A percentile compares a stretch with the other conserved stretches of the same genome.
Conservation (phyloP, 2,888 invertebrate species). For the Lathronympha strigana region DNA sequence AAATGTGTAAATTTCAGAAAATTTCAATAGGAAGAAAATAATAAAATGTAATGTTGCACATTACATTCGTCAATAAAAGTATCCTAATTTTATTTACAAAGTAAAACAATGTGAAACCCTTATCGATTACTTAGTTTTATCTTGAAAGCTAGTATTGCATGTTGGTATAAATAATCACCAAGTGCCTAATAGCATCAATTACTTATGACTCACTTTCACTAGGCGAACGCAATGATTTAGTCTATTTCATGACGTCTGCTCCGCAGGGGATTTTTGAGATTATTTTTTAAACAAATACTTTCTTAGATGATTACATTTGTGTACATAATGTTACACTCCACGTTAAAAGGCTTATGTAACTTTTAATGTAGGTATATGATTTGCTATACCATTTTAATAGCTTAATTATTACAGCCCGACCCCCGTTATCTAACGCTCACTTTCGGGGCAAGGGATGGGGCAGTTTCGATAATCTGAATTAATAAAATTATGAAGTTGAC, state of each 20-base stretch:
- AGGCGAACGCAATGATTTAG: conserved; percentile 64
- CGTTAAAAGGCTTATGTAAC: conserved; percentile 30
- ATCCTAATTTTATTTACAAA: background rate
- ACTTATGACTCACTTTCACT: conserved; percentile 75
- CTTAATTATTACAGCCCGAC: too few species aligned
- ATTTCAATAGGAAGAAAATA: too few species aligned
- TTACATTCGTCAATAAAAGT: background rate
- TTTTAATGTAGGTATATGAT: conserved; percentile 2
- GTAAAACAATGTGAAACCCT: background rate
- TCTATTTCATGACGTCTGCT: conserved; percentile 69
- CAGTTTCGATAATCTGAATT: too few species aligned
- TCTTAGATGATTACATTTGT: conserved; percentile 51
- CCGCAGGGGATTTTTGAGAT: conserved; percentile 60
- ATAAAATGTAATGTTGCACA: too few species aligned
- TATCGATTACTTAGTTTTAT: background rate
- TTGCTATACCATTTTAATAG: background rate
- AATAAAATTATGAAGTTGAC: too few species aligned
- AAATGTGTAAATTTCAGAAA: too few species aligned
- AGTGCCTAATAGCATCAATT: conserved; percentile 67
- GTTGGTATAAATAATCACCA: conserved; percentile 47
- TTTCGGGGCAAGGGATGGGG: too few species aligned
- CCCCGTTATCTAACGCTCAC: too few species aligned
- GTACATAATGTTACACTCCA: conserved; percentile 22
- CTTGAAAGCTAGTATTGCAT: conserved; percentile 16
- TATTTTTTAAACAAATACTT: conserved; percentile 57